Evolutionary conservation across 1,140 invertebrate genomes (phyloP), one percentile per base, ranked within the genome.

Genomic region (Psix sp.): DNA sequence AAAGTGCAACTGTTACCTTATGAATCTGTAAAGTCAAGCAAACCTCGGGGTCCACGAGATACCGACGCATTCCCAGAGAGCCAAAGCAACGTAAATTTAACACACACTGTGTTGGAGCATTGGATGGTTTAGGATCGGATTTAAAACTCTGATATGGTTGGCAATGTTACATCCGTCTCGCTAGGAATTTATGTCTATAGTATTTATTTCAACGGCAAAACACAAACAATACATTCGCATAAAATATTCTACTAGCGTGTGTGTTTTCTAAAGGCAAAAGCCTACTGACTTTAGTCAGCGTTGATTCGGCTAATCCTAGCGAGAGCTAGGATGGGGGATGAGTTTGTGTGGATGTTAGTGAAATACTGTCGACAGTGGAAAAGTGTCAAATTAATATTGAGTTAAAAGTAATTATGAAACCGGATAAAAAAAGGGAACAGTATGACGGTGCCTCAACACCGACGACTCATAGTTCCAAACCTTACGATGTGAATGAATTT

Each of bases 41-140:
- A 88, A 88, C 86, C 88, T 84, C 77, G 81, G 86, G 83, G 80
- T 88, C 86, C 84, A 87, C 86, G 85, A 88, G 85, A 88, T 87
- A 88, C 84, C 87, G 87, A 88, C 84, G 87, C 88, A 89, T 89
- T 89, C 88, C 87, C 85, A 88, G 83, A 86, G 88, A 88, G 88
- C 88, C 88, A 89, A 89, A 89, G 88, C 88, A 88, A 88, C 86
- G 86, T 83, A 87, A 87, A 87, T 84, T 81, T 85, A 86, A 86
- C 86, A 87, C 82, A 88, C 87, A 88, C 80, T 86, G 85, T 86
- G 84, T 72, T 81, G 65, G 76, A 81, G 56, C 52, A 57, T 54
- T 72, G 54, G 76, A 63, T 49, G 43, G 56, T 56, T 13, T 42
- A 36, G 39, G 54, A 48, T 59, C n/a, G 38, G 43, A 49, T 13